Conservation (phyloP, 2,113 vertebrate genomes). For the Lagopus leucura region DNA sequence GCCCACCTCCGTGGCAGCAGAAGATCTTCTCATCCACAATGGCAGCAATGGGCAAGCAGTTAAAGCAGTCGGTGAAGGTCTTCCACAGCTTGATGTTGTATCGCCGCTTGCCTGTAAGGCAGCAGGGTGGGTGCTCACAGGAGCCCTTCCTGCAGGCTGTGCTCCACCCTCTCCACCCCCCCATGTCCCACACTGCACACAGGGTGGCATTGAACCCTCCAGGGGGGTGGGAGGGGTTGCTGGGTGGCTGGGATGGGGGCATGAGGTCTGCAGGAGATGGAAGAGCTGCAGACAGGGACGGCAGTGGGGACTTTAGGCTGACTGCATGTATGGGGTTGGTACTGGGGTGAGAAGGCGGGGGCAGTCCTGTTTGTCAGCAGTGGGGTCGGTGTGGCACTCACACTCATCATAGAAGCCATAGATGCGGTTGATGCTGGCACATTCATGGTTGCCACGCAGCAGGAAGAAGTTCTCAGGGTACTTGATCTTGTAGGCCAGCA, state of each 20-base stretch:
- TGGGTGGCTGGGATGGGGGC: too few relatives aligned
- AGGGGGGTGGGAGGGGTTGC: too few relatives aligned
- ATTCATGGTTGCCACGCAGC: conserved; percentile 95
- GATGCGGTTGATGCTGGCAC: conserved; percentile 98
- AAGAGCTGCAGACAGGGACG: too few relatives aligned
- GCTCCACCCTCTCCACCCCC: not conserved
- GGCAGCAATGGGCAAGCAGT: conserved; percentile 94
- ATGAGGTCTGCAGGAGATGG: too few relatives aligned
- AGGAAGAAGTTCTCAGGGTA: conserved; percentile 95
- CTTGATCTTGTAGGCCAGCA: conserved; percentile 90
- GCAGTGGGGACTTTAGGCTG: too few relatives aligned
- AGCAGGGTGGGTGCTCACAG: not conserved
- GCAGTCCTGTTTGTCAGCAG: too few relatives aligned
- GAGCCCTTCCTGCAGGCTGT: too few relatives aligned
- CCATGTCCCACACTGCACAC: too few relatives aligned
- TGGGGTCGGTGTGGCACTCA: conserved; percentile 72
- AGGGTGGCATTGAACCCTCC: too few relatives aligned
- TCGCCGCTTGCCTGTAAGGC: conserved; percentile 88
- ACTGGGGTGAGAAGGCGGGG: too few relatives aligned
- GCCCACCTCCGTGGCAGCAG: conserved; percentile 95
- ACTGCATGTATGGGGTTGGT: too few relatives aligned
- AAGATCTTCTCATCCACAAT: conserved; percentile 99
- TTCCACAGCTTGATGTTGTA: conserved; percentile 99
- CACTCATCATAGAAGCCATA: conserved; percentile 97
- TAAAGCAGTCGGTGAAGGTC: conserved; percentile 98